Base-by-base conservation (phyloP, 2,797 vertebrate species). In the Aselliscus stoliczkanus region DNA sequence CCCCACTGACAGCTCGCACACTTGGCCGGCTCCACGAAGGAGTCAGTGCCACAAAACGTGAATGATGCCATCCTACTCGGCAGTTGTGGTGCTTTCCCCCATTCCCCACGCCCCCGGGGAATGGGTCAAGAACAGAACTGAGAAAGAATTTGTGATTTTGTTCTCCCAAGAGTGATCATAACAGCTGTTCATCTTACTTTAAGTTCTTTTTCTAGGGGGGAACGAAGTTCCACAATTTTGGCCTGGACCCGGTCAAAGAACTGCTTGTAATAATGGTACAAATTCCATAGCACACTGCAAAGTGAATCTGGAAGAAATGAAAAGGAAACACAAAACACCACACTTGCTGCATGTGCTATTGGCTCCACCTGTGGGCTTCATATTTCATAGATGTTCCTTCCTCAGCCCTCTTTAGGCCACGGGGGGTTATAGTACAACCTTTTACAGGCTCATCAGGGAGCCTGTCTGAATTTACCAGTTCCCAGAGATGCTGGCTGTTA, bases 141-240 rank as follows among this genome's bases (percentile, higher is more conserved):
- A 76, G 65, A 96, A 88, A 65, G 20, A 37, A 82, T 18, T 23
- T 82, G 81, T 80, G 14, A 79, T 27, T 92, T 73, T 90, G 31
- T 83, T 80, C 18, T 87, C 88, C 87, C 75, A 83, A 90, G 8
- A 73, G 37, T 92, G 29, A 86, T 72, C n/a, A 64, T 87, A n/a
- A n/a, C 1, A 97, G 88, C 11, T 75, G 62, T 34, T 91, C 85
- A 86, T 97, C 97, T 98, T 98, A 99, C 99, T 98, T 99, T 99
- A 60, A 99, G 99, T 97, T 99, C 99, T 98, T 99, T 99, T 98
- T 99, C 99, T 88, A 99, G 98, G 7, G 99, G 99, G 60, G 98
- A 98, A 70, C 99, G 99, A 97, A 99, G 99, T 97, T 99, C 99
- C 94, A 95, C 69, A 96, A 99, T 98, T 97, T 97, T 99, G 97